These are phyloP conservation scores for Andrena fulva DNA, from an alignment of 2,888 invertebrate species.

Conservation along the genomic window DNA sequence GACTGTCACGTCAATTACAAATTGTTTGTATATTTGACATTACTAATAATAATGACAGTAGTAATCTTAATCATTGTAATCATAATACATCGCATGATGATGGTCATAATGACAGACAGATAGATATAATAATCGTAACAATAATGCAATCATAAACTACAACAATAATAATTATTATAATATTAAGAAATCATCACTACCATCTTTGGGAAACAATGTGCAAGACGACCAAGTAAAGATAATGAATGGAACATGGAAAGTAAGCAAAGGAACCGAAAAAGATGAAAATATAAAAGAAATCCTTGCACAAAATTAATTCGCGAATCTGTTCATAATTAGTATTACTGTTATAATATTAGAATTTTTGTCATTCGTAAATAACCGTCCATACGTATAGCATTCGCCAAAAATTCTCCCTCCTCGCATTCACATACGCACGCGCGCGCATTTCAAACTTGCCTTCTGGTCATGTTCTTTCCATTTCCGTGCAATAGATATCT, in stretches of 20 bases:
- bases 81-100: conserved; percentile 74
- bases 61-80: conserved; percentile 75
- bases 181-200: conserved; percentile 76
- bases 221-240: conserved; percentile 54
- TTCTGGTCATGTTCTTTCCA: conserved; percentile 51
- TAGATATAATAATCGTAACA: conserved; percentile 67
- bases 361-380: conserved; percentile 66
- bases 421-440: conserved; percentile 47
- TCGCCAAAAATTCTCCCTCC: conserved; percentile 53
- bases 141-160: conserved; percentile 68
- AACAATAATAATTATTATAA: conserved; percentile 65
- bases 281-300: conserved; percentile 42
- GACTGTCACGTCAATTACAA: conserved; percentile 69
- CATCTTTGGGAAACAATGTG: conserved; percentile 80
- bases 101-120: conserved; percentile 69
- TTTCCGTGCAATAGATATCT: conserved; percentile 63
- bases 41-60: conserved; percentile 75
- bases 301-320: conserved; percentile 68
- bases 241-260: conserved; percentile 45
- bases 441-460: conserved; percentile 46
- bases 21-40: conserved; percentile 81
- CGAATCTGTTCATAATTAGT: conserved; percentile 66
- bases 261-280: conserved; percentile 43
- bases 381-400: conserved; percentile 55
- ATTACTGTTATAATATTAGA: conserved; percentile 68